phyloP scores from a whole-genome alignment of 2,113 vertebrate species.

The Antidorcas marsupialis region DNA sequence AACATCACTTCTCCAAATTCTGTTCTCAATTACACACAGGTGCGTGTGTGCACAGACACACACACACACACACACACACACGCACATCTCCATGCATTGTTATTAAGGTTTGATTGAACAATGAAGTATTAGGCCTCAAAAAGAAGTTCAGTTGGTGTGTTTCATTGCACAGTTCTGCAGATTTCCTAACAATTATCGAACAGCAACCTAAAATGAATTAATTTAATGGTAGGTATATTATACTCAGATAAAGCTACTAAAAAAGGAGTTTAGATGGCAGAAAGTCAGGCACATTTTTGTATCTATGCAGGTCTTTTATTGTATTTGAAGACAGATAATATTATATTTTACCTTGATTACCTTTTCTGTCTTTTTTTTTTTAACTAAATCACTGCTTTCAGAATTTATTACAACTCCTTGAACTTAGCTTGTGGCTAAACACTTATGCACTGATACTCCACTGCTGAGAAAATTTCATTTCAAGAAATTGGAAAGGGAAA shows the following conservation, averaged over 20 bases:
- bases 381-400: conserved; percentile 14
- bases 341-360: not conserved
- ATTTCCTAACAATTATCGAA: not conserved
- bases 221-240: not conserved
- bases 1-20: not conserved
- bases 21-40: not conserved
- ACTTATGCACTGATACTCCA: not conserved
- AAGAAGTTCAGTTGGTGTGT: not conserved
- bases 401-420: conserved; percentile 48
- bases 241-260: not conserved
- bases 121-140: not conserved
- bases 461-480: conserved; percentile 58
- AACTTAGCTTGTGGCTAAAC: conserved; percentile 54
- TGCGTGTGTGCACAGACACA: rapidly evolving
- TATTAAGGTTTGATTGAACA: not conserved
- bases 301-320: not conserved
- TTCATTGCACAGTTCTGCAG: not conserved
- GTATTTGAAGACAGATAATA: not conserved
- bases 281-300: not conserved
- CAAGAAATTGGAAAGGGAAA: conserved; percentile 50
- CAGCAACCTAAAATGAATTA: not conserved
- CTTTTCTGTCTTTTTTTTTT: not conserved
- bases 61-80: not conserved
- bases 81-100: not conserved
- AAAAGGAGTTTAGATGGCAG: not conserved